Percentiles rank a stretch among this genome's conserved stretches.
Evolutionary conservation across 2,888 invertebrate genomes (phyloP).

Genomic region (Apodemia mormo): DNA sequence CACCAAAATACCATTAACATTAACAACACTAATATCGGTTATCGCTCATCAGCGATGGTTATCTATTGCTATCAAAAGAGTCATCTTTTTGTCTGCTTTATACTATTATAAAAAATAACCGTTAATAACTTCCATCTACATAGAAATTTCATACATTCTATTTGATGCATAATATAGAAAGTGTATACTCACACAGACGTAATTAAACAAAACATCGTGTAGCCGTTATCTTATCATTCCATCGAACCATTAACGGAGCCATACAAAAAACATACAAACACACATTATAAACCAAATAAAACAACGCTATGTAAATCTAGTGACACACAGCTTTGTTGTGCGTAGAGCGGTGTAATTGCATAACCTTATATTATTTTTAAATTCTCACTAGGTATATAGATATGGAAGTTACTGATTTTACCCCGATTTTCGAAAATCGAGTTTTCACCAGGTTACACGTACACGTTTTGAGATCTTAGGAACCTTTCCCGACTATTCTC

Average conservation of each 20-base stretch:
- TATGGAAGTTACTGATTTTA: too few relatives aligned
- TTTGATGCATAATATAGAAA: constrained; percentile 35
- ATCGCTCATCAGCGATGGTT: background rate
- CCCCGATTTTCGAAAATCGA: too few relatives aligned
- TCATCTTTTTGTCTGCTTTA: background rate
- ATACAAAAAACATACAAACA: constrained; percentile 64
- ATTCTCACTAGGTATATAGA: too few relatives aligned
- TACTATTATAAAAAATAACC: background rate
- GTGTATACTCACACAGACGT: constrained; percentile 56
- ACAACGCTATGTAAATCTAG: constrained; percentile 44
- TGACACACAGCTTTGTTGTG: constrained; percentile 46
- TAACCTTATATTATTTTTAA: too few relatives aligned
- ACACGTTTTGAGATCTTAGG: too few relatives aligned
- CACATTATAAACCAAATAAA: constrained; percentile 56
- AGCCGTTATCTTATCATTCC: constrained; percentile 66
- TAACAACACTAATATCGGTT: too few relatives aligned
- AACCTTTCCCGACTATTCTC: too few relatives aligned
- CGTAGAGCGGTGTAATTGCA: constrained; percentile 26
- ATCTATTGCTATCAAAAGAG: background rate
- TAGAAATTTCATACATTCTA: constrained; percentile 5
- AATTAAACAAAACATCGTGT: constrained; percentile 77
- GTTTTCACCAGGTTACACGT: too few relatives aligned
- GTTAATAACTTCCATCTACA: background rate
- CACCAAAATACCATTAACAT: too few relatives aligned
- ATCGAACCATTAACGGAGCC: constrained; percentile 74